These are phyloP conservation scores for Sorex maritimensis DNA, from an alignment of 2,797 vertebrate genomes.

Conservation along the genomic window DNA sequence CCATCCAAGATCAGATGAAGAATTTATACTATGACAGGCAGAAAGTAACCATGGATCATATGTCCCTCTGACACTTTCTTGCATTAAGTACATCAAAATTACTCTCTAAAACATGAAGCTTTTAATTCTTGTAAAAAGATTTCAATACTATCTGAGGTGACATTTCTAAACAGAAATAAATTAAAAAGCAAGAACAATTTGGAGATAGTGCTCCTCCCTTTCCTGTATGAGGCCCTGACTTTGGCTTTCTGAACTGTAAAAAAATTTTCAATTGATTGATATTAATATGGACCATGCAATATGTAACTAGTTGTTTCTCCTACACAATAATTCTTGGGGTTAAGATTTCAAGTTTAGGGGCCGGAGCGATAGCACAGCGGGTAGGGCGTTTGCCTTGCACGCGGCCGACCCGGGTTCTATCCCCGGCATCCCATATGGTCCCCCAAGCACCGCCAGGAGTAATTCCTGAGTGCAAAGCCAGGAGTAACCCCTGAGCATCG, in stretches of 20 bases:
- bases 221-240: no score
- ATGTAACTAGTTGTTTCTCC: not conserved
- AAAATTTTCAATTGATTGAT: no score
- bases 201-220: no score
- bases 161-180: conserved; percentile 10
- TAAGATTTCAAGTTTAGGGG: no score
- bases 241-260: no score
- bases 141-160: not conserved
- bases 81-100: not conserved
- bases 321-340: not conserved
- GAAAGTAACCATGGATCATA: not conserved
- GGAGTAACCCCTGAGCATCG: no score
- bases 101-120: not conserved
- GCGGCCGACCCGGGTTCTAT: no score
- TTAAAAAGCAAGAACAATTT: not conserved
- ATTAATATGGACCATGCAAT: not conserved
- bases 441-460: no score
- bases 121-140: not conserved
- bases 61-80: not conserved
- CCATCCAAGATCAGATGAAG: not conserved
- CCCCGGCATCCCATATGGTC: no score
- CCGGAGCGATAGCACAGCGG: no score
- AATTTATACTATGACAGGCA: not conserved
- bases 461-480: no score
- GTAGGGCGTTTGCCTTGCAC: no score